Evolutionary conservation across 1,140 invertebrate genomes (phyloP).

Genomic region (Thalassaphorura encarpata): DNA sequence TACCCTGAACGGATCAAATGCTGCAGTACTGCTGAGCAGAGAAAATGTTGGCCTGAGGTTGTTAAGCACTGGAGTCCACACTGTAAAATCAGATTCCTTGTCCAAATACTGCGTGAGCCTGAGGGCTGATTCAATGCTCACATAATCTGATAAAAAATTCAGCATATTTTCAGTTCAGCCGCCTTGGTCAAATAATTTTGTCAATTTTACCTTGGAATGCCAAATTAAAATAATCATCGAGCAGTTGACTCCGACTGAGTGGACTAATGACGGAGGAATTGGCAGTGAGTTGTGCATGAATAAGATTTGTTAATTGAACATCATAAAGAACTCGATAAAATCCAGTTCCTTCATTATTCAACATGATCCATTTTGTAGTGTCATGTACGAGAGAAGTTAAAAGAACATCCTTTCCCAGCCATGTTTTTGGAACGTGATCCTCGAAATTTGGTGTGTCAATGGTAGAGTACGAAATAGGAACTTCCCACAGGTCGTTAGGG

Average conservation of each 20-base stretch:
- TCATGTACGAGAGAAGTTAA: conserved; percentile 31
- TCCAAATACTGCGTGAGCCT: background rate
- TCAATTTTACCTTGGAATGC: conserved; percentile 3
- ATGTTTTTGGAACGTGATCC: conserved; percentile 54
- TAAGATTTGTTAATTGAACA: background rate
- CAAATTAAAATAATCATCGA: conserved; percentile 25
- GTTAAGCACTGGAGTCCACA: background rate
- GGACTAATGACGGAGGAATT: conserved; percentile 10
- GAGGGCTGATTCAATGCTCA: background rate
- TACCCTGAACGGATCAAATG: background rate
- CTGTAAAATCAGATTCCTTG: background rate
- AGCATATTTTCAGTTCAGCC: background rate
- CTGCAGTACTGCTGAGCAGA: background rate
- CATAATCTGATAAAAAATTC: background rate
- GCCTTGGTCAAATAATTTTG: background rate
- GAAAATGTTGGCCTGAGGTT: background rate
- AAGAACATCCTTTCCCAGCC: conserved; percentile 50
- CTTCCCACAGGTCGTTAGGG: conserved; percentile 53
- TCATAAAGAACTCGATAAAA: conserved; percentile 16
- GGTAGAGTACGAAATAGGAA: conserved; percentile 68
- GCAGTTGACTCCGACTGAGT: conserved; percentile 17
- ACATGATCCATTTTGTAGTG: conserved; percentile 14
- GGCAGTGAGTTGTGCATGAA: conserved; percentile 9
- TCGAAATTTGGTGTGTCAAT: conserved; percentile 50
- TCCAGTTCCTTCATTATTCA: conserved; percentile 15